These are phyloP conservation scores for Antennarius striatus DNA, from an alignment of 2,113 vertebrate species.

Conservation along the genomic window DNA sequence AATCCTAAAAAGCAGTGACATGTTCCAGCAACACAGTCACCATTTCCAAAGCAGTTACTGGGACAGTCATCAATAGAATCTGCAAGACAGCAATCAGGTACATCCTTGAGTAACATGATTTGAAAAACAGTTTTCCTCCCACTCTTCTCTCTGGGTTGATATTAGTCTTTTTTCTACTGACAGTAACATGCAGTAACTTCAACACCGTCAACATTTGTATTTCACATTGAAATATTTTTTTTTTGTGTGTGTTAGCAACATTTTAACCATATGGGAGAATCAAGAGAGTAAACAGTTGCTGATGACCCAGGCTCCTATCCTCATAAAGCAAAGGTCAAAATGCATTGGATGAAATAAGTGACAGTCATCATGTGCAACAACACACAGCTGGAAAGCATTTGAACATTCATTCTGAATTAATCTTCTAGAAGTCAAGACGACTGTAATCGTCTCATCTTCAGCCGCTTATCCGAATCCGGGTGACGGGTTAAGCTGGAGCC, in stretches of 20 bases:
- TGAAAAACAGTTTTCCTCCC: slow-evolving; percentile 52
- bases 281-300: slow-evolving; percentile 28
- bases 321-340: slow-evolving; percentile 12
- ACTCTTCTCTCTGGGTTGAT: slow-evolving; percentile 60
- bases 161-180: slow-evolving; percentile 59
- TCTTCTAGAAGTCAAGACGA: no score
- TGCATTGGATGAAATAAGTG: no score
- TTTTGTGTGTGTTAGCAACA: slow-evolving; percentile 25
- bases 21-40: slow-evolving; percentile 92
- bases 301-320: slow-evolving; percentile 12
- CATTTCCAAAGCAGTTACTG: slow-evolving; percentile 97
- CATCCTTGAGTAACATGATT: slow-evolving; percentile 56
- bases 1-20: slow-evolving; percentile 97
- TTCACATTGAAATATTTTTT: slow-evolving; percentile 38
- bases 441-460: no score
- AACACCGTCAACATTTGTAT: slow-evolving; percentile 49
- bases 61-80: slow-evolving; percentile 97
- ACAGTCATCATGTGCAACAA: no score
- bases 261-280: slow-evolving; percentile 24
- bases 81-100: slow-evolving; percentile 72
- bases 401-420: no score
- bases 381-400: no score
- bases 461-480: no score
- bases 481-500: no score
- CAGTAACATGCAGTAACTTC: slow-evolving; percentile 39